These are phyloP conservation scores for Blastobasis lacticolella DNA, from an alignment of 2,888 invertebrate species.

Conservation along the genomic window DNA sequence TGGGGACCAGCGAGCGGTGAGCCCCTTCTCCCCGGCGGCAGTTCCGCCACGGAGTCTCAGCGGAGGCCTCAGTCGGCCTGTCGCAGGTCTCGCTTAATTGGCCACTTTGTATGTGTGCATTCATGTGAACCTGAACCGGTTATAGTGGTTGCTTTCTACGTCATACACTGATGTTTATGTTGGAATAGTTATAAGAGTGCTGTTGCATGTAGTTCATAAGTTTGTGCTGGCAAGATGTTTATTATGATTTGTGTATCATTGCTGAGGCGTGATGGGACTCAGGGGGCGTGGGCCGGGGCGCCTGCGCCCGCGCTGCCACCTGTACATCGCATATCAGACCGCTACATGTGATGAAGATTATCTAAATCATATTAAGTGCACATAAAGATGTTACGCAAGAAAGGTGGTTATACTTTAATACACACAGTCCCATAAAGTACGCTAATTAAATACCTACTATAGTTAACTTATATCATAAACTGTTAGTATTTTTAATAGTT, in stretches of 20 bases:
- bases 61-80: slow-evolving; percentile 48
- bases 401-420: too few relatives aligned
- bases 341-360: too few relatives aligned
- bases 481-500: too few relatives aligned
- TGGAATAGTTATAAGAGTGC: slow-evolving; percentile 41
- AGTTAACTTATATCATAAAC: too few relatives aligned
- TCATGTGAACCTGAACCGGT: slow-evolving; percentile 63
- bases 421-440: too few relatives aligned
- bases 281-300: slow-evolving; percentile 32
- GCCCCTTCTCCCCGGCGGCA: slow-evolving; percentile 32
- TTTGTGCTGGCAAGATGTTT: slow-evolving; percentile 52
- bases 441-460: too few relatives aligned
- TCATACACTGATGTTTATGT: slow-evolving; percentile 56
- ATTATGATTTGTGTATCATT: slow-evolving; percentile 65
- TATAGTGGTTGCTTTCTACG: slow-evolving; percentile 60
- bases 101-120: slow-evolving; percentile 59
- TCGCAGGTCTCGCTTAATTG: slow-evolving; percentile 63
- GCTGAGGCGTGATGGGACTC: slow-evolving; percentile 53
- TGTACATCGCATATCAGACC: too few relatives aligned
- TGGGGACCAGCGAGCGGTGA: slow-evolving; percentile 45
- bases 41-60: slow-evolving; percentile 28
- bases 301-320: too few relatives aligned
- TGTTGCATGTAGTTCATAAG: slow-evolving; percentile 32
- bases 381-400: too few relatives aligned
- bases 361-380: too few relatives aligned